These are phyloP conservation scores for Arvicola amphibius DNA, from an alignment of 2,797 vertebrate species.

Conservation along the genomic window DNA sequence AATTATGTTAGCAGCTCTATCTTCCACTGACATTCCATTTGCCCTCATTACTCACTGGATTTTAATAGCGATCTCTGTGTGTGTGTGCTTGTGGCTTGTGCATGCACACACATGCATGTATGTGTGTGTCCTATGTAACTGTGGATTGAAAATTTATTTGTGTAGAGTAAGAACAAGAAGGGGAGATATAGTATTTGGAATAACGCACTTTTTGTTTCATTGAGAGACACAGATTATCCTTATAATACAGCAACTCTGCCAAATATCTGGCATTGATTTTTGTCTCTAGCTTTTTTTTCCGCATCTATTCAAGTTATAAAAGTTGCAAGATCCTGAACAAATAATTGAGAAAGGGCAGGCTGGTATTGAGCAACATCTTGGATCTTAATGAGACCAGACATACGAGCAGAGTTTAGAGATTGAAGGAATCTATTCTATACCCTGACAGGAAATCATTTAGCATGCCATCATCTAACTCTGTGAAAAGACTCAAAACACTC, in stretches of 20 bases:
- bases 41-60: constrained; percentile 43
- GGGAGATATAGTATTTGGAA: background rate
- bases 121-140: background rate
- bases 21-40: constrained; percentile 54
- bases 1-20: constrained; percentile 55
- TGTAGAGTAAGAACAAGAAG: background rate
- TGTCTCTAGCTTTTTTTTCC: constrained; percentile 31
- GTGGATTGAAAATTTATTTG: constrained; percentile 7
- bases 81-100: background rate
- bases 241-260: constrained; percentile 7
- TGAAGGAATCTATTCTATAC: background rate
- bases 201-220: constrained; percentile 33
- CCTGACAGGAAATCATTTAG: constrained; percentile 35
- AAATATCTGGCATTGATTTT: constrained; percentile 14
- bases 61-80: constrained; percentile 18
- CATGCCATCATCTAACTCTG: background rate
- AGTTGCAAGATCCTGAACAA: constrained; percentile 41
- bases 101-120: background rate
- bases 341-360: background rate
- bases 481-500: background rate
- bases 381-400: background rate
- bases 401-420: background rate
- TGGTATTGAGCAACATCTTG: background rate
- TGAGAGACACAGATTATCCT: background rate
- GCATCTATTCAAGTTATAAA: background rate